Base-by-base conservation (phyloP, 2,888 invertebrate genomes). In the Drosophila pseudotalamancana region DNA sequence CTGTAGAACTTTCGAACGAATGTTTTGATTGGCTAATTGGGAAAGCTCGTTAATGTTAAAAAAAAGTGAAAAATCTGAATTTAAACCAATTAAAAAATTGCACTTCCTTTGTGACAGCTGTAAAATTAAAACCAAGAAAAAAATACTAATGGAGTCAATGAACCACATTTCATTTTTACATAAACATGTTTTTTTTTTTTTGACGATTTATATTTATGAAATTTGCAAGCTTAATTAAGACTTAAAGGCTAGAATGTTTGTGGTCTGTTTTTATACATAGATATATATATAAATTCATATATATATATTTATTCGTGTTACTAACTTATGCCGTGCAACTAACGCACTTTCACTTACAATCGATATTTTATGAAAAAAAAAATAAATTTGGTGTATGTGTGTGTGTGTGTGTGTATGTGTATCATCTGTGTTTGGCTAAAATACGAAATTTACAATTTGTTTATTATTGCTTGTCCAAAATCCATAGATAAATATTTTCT, bases 231-330 rank as follows among this genome's bases (percentile, higher is more conserved):
- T 46, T 21, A 9, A 14, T 31, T 23, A 23, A 31, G 6, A 31
- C 35, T 46, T 46, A 54, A 14, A 9, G n/a, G 14, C 23, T 45
- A 48, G 4, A 19, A 21, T 21, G 8, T 46, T 54, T 40, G 43
- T 31, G 23, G n/a, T 9, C 23, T 32, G 32, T 1, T 35, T 21
- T 1, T 4, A 21, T 6, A 39, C 21, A 23, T 1, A 0, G 1
- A 18, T 12, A 12, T 27, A 27, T 40, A 40, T 14, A 11, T 2
- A 25, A 6, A 29, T 29, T 4, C 1, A 18, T 18, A 31, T 29
- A 32, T 19, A n/a, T n/a, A 19, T 2, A 9, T 39, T 21, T 12
- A 9, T 48, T 37, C 29, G 27, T 39, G 19, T 18, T 31, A 54
- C n/a, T 32, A 32, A 18, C 40, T 56, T 50, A 34, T 14, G 27